A percentile compares a stretch with the other conserved stretches of the same genome.
Conservation (phyloP, 1,140 invertebrate genomes). For the Heterodera schachtii region DNA sequence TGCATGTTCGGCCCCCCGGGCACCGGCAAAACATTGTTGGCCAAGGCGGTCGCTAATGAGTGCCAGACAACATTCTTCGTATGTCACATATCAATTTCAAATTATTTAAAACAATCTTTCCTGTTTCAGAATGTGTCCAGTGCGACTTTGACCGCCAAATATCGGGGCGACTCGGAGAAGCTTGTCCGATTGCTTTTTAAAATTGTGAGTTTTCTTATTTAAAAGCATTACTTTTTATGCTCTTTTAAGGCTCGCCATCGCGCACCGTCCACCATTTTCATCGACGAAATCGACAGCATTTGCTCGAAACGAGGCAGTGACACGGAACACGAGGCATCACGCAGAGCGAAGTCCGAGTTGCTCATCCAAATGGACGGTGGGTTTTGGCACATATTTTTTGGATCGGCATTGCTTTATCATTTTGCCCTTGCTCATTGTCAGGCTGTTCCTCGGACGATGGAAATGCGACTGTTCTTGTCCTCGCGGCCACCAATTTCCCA, state of each 20-base stretch:
- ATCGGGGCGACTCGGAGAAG: slow-evolving; percentile 97
- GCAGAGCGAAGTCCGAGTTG: slow-evolving; percentile 95
- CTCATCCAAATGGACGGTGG: slow-evolving; percentile 97
- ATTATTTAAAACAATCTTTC: neutral
- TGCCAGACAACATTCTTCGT: slow-evolving; percentile 96
- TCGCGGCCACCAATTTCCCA: slow-evolving; percentile 98
- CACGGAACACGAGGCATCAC: slow-evolving; percentile 94
- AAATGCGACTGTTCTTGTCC: slow-evolving; percentile 88
- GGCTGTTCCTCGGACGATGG: slow-evolving; percentile 51
- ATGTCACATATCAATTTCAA: neutral
- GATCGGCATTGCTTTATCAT: no score
- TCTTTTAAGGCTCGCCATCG: slow-evolving; percentile 84
- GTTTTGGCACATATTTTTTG: neutral
- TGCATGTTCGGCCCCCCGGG: slow-evolving; percentile 82
- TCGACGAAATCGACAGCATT: slow-evolving; percentile 98
- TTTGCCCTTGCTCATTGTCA: neutral
- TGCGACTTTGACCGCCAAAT: slow-evolving; percentile 94
- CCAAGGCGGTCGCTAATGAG: slow-evolving; percentile 98
- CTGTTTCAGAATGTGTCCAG: slow-evolving; percentile 81
- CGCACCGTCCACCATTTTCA: slow-evolving; percentile 98
- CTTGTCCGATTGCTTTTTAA: slow-evolving; percentile 94
- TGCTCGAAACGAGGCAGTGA: slow-evolving; percentile 92
- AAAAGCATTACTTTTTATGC: neutral
- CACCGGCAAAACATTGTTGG: slow-evolving; percentile 98
- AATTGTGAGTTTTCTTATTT: slow-evolving; percentile 75